These are phyloP conservation scores for Regulus satrapa DNA, from an alignment of 2,113 vertebrate species.

Conservation along the genomic window DNA sequence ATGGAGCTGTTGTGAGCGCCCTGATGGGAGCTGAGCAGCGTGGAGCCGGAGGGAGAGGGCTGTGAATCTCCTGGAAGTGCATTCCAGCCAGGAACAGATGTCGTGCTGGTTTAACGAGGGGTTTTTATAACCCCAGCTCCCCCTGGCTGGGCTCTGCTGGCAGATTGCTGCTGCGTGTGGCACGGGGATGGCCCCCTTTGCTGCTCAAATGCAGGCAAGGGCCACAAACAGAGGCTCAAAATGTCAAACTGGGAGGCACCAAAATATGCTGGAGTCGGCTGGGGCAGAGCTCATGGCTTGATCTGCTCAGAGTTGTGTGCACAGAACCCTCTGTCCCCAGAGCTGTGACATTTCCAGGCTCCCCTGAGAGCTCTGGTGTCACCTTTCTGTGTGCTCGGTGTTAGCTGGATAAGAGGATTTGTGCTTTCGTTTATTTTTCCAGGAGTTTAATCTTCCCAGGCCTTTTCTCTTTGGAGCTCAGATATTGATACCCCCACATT, in stretches of 20 bases:
- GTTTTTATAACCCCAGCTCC: neutral
- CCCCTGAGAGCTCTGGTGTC: neutral
- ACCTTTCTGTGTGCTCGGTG: neutral
- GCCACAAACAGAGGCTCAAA: neutral
- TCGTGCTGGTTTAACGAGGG: neutral
- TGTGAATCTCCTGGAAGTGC: neutral
- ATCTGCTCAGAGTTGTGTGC: fast-evolving
- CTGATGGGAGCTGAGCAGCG: neutral
- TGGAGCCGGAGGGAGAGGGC: neutral
- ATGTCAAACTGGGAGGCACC: neutral
- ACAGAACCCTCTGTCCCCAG: neutral
- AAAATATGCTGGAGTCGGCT: neutral
- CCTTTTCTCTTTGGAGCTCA: neutral
- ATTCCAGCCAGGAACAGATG: neutral
- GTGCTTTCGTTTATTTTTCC: neutral
- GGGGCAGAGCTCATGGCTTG: neutral
- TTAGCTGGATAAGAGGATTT: neutral
- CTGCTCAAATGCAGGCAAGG: neutral
- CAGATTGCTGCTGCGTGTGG: neutral
- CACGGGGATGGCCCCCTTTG: neutral
- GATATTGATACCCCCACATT: fast-evolving
- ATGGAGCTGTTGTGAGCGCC: neutral
- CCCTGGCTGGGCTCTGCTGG: neutral
- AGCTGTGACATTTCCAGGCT: neutral
- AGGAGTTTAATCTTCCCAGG: neutral